Evolutionary conservation across 2,113 vertebrate genomes (phyloP), one percentile per base, ranked within the genome.

Genomic region (human): DNA sequence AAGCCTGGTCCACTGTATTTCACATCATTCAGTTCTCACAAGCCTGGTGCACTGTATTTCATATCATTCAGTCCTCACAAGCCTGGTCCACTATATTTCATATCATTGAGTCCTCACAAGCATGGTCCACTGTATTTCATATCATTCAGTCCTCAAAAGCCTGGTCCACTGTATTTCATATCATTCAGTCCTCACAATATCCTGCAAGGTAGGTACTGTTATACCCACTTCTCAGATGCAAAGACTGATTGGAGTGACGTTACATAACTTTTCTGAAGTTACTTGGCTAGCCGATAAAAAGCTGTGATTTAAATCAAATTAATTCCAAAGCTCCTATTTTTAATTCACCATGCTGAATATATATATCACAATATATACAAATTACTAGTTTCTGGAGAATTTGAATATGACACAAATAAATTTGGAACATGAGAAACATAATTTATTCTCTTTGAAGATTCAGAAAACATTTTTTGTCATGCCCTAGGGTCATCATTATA

Each of bases 381-480:
- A 95, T 87, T 43, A 72, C 48, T 55, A 82, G 23, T 92, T 89
- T 80, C 13, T 30, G 68, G 52, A 89, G 23, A 95, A 92, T 50
- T 92, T 30, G 17, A 87, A 91, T 92, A 89, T 91, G 35, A 94
- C 93, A 88, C 92, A 93, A 96, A 95, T 90, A 92, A 96, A 93
- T 87, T 93, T 96, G 57, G 10, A 75, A 73, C 59, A n/a, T 82
- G 23, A 84, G 30, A 96, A 97, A 92, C 64, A 80, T 25, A 94
- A 83, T n/a, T 97, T 86, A 68, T 83, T 95, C 73, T 72, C 86
- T 96, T 89, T 97, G 89, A 92, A 97, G 50, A 79, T 80, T 96
- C 32, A 78, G 72, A 81, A 97, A 59, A n/a, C 32, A 87, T 93
- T 94, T 79, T 92, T 93, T 81, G 23, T 85, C 57, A 90, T 78